phyloP scores from a whole-genome alignment of 2,113 vertebrate species.

The Furnarius figulus region DNA sequence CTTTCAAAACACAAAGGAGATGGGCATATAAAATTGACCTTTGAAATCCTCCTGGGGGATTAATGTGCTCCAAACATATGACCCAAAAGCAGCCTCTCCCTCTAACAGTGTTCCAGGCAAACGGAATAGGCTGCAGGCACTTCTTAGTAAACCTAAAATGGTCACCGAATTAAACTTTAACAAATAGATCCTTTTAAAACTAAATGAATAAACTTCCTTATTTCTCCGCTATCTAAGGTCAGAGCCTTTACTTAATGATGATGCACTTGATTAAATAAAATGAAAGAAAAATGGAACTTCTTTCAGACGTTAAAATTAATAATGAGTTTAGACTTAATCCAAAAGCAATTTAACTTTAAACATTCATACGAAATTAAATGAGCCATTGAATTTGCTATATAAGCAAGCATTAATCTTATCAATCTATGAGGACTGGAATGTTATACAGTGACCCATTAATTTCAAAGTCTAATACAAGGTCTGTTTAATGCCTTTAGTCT shows the following conservation, averaged over 20 bases:
- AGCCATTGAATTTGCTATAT: constrained; percentile 87
- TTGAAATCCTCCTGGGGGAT: not conserved
- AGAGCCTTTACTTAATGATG: constrained; percentile 78
- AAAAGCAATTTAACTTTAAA: constrained; percentile 88
- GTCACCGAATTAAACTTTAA: constrained; percentile 64
- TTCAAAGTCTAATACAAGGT: constrained; percentile 80
- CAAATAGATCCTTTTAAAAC: constrained; percentile 70
- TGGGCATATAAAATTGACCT: not conserved
- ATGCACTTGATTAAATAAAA: constrained; percentile 83
- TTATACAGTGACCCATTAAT: constrained; percentile 85
- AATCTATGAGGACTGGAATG: constrained; percentile 80
- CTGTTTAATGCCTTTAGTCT: constrained; percentile 82
- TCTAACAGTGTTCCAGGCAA: not conserved
- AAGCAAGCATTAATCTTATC: constrained; percentile 88
- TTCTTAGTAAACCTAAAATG: constrained; percentile 43
- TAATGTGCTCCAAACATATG: not conserved
- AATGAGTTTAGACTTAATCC: constrained; percentile 87
- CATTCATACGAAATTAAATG: constrained; percentile 90
- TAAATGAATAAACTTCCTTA: constrained; percentile 78
- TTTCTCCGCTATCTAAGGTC: constrained; percentile 70
- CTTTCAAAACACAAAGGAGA: not conserved
- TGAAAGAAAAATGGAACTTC: constrained; percentile 84
- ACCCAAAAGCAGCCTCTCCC: not conserved
- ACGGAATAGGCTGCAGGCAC: constrained; percentile 32
- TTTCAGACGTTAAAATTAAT: constrained; percentile 83